A percentile compares a stretch with the other conserved stretches of the same genome.
phyloP scores from a whole-genome alignment of 2,797 vertebrate genomes.

The Sitta carolinensis region DNA sequence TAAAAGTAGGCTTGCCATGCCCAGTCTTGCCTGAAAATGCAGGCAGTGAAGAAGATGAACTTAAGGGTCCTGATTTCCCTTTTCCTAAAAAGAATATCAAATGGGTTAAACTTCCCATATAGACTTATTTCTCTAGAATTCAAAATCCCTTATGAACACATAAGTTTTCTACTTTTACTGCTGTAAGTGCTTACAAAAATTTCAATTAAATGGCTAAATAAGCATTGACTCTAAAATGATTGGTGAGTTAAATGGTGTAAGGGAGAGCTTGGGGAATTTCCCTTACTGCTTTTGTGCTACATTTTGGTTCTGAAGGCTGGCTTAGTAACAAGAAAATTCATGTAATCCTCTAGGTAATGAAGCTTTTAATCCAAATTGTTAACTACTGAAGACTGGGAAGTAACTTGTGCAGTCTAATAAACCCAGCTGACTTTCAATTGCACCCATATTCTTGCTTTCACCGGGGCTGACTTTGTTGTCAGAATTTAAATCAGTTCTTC shows the following conservation, averaged over 20 bases:
- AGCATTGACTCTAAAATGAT: neutral
- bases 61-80: neutral
- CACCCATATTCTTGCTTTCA: neutral
- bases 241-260: neutral
- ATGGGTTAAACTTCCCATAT: neutral
- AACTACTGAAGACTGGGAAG: neutral
- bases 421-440: neutral
- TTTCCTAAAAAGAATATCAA: neutral
- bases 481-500: neutral
- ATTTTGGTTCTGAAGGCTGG: neutral
- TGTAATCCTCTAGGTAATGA: neutral
- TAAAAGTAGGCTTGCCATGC: neutral
- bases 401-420: neutral
- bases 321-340: neutral
- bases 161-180: neutral
- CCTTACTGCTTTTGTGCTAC: neutral
- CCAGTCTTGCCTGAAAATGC: neutral
- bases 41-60: neutral
- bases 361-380: neutral
- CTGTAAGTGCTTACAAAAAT: neutral
- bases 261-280: neutral
- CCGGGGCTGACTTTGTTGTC: neutral
- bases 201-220: neutral
- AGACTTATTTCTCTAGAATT: neutral
- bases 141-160: neutral